Evolutionary conservation across 2,113 vertebrate genomes (phyloP).

Genomic region (Gymnobelideus leadbeateri): DNA sequence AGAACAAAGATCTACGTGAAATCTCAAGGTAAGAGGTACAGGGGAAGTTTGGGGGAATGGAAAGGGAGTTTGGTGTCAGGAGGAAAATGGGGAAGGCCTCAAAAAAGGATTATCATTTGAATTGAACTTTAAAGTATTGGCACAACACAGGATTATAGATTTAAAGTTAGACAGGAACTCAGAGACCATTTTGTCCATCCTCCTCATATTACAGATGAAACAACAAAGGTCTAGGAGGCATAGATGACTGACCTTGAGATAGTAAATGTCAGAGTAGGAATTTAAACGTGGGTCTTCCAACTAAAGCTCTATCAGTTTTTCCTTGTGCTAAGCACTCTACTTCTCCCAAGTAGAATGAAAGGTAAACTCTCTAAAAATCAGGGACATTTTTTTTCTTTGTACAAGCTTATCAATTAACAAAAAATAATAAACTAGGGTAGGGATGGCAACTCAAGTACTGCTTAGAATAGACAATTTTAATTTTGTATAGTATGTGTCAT

Average conservation of each 20-base stretch:
- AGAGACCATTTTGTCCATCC: neutral
- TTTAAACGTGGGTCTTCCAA: neutral
- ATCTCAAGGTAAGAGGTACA: too few relatives aligned
- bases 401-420: neutral
- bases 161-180: neutral
- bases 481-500: neutral
- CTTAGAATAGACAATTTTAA: neutral
- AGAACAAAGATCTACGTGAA: neutral
- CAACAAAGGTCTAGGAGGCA: neutral
- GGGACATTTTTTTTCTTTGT: neutral
- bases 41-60: neutral
- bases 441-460: neutral
- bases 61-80: neutral
- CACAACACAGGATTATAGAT: neutral
- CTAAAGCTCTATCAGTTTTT: neutral
- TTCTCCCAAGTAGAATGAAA: neutral
- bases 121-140: neutral
- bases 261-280: neutral
- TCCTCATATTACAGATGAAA: neutral
- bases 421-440: neutral
- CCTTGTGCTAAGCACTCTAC: neutral
- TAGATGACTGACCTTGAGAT: neutral
- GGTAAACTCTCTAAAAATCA: neutral
- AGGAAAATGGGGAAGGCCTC: neutral
- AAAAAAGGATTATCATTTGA: neutral